These are phyloP conservation scores for Lacanobia oleracea DNA, from an alignment of 2,888 invertebrate species.

Conservation along the genomic window DNA sequence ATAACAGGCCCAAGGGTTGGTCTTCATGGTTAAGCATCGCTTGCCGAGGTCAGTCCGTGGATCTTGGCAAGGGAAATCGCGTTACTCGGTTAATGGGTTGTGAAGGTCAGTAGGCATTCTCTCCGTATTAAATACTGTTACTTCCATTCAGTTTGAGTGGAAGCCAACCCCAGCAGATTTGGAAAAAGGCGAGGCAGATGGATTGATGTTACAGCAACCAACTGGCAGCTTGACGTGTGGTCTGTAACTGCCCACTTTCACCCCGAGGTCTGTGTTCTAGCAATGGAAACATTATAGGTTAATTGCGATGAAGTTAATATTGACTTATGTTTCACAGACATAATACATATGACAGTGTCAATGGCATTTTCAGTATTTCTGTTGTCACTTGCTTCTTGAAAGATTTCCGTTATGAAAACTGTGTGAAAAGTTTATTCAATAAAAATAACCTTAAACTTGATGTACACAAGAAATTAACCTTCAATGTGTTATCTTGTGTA, in stretches of 20 bases:
- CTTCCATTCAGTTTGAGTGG: no score
- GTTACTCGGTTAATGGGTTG: no score
- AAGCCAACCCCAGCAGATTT: no score
- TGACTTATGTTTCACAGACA: no score
- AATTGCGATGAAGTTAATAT: neutral
- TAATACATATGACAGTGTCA: no score
- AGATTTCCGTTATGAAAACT: neutral
- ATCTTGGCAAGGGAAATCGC: no score
- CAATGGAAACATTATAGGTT: neutral
- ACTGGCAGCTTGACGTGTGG: neutral
- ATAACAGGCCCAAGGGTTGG: no score
- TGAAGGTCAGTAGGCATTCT: no score
- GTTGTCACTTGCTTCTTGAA: neutral
- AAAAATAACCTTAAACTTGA: slow-evolving; percentile 52
- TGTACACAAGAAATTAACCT: slow-evolving; percentile 33
- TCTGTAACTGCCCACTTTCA: neutral
- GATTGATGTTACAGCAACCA: neutral
- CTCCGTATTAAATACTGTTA: no score
- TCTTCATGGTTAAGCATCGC: no score
- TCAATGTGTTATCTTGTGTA: slow-evolving; percentile 44
- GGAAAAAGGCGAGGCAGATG: no score
- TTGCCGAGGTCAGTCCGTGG: no score
- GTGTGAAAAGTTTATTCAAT: neutral
- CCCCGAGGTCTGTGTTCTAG: neutral
- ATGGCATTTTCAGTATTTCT: neutral